Conservation (phyloP, 2,113 vertebrate genomes). For the Herpetotheres cachinnans region DNA sequence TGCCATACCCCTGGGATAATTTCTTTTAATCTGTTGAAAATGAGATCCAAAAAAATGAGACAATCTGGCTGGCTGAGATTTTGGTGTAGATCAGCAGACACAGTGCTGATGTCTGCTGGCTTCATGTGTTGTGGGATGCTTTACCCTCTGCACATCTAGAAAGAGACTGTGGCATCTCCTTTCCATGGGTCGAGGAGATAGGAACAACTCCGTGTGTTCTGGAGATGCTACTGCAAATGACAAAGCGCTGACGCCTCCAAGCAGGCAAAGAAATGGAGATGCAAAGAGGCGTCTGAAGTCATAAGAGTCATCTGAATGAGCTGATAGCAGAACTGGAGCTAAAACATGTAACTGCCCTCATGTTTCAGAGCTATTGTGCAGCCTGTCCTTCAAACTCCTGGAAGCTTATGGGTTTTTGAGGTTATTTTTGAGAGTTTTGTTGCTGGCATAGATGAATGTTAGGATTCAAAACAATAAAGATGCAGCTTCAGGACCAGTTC, state of each 20-base stretch:
- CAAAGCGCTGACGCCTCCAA: not conserved
- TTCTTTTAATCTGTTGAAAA: slow-evolving; percentile 13
- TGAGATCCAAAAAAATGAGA: not conserved
- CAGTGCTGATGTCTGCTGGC: not conserved
- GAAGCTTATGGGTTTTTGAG: not conserved
- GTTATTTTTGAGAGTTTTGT: not conserved
- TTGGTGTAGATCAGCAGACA: not conserved
- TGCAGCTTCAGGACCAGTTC: not conserved
- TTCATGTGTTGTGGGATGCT: not conserved
- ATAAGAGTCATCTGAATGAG: not conserved
- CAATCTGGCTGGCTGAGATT: not conserved
- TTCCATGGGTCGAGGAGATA: not conserved
- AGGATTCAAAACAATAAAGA: not conserved
- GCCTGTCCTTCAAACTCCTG: not conserved
- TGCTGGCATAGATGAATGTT: not conserved
- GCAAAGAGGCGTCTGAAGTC: not conserved
- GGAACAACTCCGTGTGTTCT: fast-evolving
- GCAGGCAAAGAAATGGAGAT: not conserved
- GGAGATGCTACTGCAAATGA: not conserved
- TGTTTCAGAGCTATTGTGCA: not conserved
- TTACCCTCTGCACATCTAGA: not conserved
- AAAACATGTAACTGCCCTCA: fast-evolving
- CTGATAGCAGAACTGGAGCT: not conserved
- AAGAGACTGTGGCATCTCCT: not conserved
- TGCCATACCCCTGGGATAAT: slow-evolving; percentile 37